Percentiles rank a stretch among this genome's conserved stretches.
Conservation (phyloP, 2,797 vertebrate genomes). For the Lutjanus argentimaculatus region DNA sequence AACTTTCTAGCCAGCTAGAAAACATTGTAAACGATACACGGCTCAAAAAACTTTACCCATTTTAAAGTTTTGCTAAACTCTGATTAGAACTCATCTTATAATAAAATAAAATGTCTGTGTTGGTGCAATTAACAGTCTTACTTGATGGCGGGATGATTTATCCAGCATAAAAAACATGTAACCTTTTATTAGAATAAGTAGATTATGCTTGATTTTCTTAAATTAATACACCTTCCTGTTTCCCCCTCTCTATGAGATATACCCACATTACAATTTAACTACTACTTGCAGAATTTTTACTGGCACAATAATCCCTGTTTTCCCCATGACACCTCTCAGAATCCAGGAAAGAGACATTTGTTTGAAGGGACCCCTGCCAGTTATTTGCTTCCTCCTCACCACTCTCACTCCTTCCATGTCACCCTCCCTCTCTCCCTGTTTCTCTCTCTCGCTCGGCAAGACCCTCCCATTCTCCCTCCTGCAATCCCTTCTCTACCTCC, state of each 20-base stretch:
- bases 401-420: conserved; percentile 5
- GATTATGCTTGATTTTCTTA: neutral
- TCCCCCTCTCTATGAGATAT: neutral
- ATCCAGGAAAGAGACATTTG: conserved; percentile 12
- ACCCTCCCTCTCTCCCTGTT: conserved; percentile 7
- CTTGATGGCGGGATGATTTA: neutral
- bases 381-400: conserved; percentile 19
- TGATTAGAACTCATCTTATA: too few relatives aligned
- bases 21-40: too few relatives aligned
- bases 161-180: neutral
- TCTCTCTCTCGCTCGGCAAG: conserved; percentile 14
- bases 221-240: neutral
- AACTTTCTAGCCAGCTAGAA: too few relatives aligned
- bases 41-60: too few relatives aligned
- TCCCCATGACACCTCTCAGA: neutral
- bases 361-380: neutral
- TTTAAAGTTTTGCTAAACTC: too few relatives aligned
- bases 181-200: neutral
- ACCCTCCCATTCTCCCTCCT: conserved; percentile 59
- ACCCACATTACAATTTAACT: neutral
- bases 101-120: too few relatives aligned
- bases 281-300: neutral
- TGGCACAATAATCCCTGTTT: neutral
- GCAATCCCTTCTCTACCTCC: conserved; percentile 27
- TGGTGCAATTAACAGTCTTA: too few relatives aligned